Base-by-base conservation (phyloP, 2,113 vertebrate genomes). In the Tonatia bakeri region DNA sequence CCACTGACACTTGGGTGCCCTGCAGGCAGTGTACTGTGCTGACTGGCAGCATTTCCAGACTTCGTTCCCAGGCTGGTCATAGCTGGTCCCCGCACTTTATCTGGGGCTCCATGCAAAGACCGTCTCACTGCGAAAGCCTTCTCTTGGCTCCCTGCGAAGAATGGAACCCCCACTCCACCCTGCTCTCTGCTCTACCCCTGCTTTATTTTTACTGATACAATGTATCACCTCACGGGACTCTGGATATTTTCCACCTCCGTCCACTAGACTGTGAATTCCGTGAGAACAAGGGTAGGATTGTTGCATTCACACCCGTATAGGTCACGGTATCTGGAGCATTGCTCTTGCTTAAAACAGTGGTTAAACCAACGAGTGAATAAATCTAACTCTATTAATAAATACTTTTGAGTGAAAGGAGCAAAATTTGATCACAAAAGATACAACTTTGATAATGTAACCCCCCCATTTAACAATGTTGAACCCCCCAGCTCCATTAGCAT, bases 121-220 rank as follows among this genome's bases (percentile, higher is more conserved):
- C 0, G 4, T n/a, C 50, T 31, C 64, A 45, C n/a, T 26, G 36
- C 9, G 38, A 61, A 38, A 6, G 2, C 11, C 47, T 38, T 2
- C 67, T 81, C 45, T 64, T 8, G 4, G 7, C 33, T 87, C 56
- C 56, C 1, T 67, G 26, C 67, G 64, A 75, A 82, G 83, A 87
- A 56, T 17, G 26, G 12, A 10, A 16, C 28, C 12, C 8, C 2
- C 4, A 31, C 12, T 16, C 5, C 0, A 3, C 24, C 8, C 86
- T 1, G 76, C 83, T 67, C 36, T 67, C 36, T 72, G 61, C 16
- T 69, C 24, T 72, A 54, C 59, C 20, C 6, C 11, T 87, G 15
- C 14, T 61, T 80, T 47, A n/a, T 64, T 45, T 31, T 11, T 43
- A 45, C 8, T 45, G 52, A 56, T 5, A 73, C 43, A 61, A 26